Conservation (phyloP, 2,888 invertebrate species). For the Ptychoptera contaminata region DNA sequence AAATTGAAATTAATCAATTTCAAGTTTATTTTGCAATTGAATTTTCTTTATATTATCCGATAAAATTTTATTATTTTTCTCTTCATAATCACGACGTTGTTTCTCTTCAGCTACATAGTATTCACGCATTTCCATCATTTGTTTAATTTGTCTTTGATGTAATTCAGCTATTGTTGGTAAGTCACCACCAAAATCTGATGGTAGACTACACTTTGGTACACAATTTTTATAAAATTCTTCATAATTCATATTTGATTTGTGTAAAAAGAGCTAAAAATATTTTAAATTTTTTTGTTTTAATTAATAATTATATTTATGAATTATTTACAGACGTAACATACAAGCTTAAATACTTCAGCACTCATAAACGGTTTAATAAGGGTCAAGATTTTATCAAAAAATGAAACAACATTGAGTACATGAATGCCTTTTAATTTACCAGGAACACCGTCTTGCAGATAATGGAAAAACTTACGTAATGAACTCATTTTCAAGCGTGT, state of each 20-base stretch:
- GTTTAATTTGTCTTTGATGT: slow-evolving; percentile 9
- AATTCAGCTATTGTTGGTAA: slow-evolving; percentile 17
- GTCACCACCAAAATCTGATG: slow-evolving; percentile 45
- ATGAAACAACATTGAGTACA: slow-evolving; percentile 43
- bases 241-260: slow-evolving; percentile 37
- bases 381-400: slow-evolving; percentile 40
- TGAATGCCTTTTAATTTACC: slow-evolving; percentile 48
- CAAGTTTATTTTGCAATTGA: too few relatives aligned
- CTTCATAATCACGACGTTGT: slow-evolving; percentile 6
- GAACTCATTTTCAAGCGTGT: slow-evolving; percentile 39
- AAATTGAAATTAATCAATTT: too few relatives aligned
- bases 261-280: slow-evolving; percentile 39
- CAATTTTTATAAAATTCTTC: slow-evolving; percentile 38
- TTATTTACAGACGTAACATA: slow-evolving; percentile 16
- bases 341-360: slow-evolving; percentile 39
- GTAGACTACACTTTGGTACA: slow-evolving; percentile 39
- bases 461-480: slow-evolving; percentile 46
- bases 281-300: not conserved
- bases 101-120: slow-evolving; percentile 12
- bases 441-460: slow-evolving; percentile 52
- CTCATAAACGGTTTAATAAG: slow-evolving; percentile 43
- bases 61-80: too few relatives aligned
- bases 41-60: too few relatives aligned
- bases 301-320: not conserved
- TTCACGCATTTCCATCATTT: slow-evolving; percentile 7